Base-by-base conservation (phyloP, 35 echinoderm and acorn worm genomes). In the Ophiothrix spiculata region DNA sequence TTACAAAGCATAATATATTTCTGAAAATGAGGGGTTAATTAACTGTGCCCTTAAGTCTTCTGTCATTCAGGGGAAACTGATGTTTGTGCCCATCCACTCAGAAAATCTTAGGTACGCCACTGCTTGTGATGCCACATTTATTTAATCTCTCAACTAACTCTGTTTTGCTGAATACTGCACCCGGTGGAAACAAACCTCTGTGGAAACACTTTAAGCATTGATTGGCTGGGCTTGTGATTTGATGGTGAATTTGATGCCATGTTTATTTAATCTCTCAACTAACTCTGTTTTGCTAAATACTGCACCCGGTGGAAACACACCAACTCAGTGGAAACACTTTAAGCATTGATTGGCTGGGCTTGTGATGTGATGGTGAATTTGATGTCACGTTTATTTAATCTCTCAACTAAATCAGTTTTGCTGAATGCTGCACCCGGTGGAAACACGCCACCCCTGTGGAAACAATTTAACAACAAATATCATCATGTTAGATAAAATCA, bases 371-470 rank as follows among this genome's bases (percentile, higher is more conserved):
- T 31, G 63, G 54, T 86, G 83, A 97, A 97, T 33, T 87, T 39
- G 33, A 97, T 39, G 32, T 84, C 87, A 81, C 87, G 91, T 39
- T 92, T 82, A 29, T 77, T 79, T 36, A 97, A 79, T 31, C 86
- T 80, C 12, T 88, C 83, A 8, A 97, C 74, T 32, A 97, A 79
- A 33, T 49, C 73, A 56, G 94, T 97, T 21, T 89, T 88, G 38
- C 77, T 64, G 77, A 92, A 97, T 1, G 87, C 86, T 39, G 86
- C 94, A 35, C 86, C 90, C 2, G 86, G 86, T 23, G 86, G 34
- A 38, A 89, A 86, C 37, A 97, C 94, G 49, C 94, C 94, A 82
- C 94, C 94, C 40, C 94, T 97, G 83, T 37, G n/a, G n/a, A n/a
- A n/a, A n/a, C n/a, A n/a, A n/a, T n/a, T n/a, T n/a, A n/a, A n/a